A percentile compares a stretch with the other conserved stretches of the same genome.
Evolutionary conservation across 2,888 invertebrate genomes (phyloP).

Genomic region (Cyclophora albipunctata): DNA sequence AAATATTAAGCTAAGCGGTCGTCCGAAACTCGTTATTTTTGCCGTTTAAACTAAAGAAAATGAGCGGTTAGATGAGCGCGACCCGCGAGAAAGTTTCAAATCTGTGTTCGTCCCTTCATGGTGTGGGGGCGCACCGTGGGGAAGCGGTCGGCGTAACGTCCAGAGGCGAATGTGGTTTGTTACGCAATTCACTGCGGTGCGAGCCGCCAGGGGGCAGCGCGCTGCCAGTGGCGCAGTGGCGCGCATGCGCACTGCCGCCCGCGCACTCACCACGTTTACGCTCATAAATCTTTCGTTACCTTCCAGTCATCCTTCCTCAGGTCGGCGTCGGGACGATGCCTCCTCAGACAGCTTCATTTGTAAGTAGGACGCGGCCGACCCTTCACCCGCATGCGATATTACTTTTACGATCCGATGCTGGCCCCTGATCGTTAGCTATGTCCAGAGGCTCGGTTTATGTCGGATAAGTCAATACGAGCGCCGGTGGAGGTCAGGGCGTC

Average conservation of each 20-base stretch:
- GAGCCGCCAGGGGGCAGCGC: constrained; percentile 70
- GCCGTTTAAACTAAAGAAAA: constrained; percentile 3
- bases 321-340: constrained; percentile 12
- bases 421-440: constrained; percentile 28
- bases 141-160: constrained; percentile 66
- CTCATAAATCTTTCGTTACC: constrained; percentile 41
- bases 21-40: constrained; percentile 16
- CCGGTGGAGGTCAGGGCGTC: constrained; percentile 48
- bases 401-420: constrained; percentile 13
- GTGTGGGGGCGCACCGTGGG: constrained; percentile 53
- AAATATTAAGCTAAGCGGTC: constrained; percentile 40
- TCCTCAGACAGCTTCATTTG: constrained; percentile 8
- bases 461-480: constrained; percentile 21
- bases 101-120: constrained; percentile 55
- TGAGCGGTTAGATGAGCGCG: constrained; percentile 30
- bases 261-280: constrained; percentile 19
- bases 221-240: constrained; percentile 71
- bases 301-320: constrained; percentile 24
- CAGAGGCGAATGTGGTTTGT: constrained; percentile 68
- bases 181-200: constrained; percentile 71
- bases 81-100: constrained; percentile 65
- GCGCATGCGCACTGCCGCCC: constrained; percentile 61
- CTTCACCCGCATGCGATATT: constrained; percentile 2
- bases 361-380: constrained; percentile 1
- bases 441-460: constrained; percentile 14